Conservation (phyloP, 2,888 invertebrate species). For the Merodon equestris region DNA sequence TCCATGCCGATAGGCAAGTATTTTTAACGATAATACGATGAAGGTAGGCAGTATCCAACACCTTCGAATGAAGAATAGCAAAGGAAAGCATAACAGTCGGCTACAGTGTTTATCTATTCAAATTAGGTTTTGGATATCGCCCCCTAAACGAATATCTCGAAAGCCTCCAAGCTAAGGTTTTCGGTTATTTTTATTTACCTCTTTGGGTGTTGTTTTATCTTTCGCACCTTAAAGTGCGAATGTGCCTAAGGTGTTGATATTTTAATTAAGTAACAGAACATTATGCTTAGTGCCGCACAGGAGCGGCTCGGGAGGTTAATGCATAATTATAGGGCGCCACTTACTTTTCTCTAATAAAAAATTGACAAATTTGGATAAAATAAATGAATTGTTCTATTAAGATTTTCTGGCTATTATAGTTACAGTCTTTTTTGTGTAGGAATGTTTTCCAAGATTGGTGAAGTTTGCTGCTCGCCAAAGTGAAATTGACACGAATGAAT, state of each 20-base stretch:
- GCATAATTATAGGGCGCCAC: no score
- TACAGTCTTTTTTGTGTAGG: no score
- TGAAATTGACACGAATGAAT: no score
- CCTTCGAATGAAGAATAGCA: slow-evolving; percentile 15
- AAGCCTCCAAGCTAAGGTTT: no score
- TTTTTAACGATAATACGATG: slow-evolving; percentile 49
- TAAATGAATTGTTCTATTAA: no score
- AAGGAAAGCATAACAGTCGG: background rate
- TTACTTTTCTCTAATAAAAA: no score
- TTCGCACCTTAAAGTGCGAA: slow-evolving; percentile 30
- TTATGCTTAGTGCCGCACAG: slow-evolving; percentile 18
- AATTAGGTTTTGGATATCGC: slow-evolving; percentile 18
- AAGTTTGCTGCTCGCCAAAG: no score
- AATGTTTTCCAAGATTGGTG: no score
- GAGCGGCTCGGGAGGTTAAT: background rate
- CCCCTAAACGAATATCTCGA: background rate
- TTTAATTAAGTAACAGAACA: no score
- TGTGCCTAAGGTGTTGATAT: background rate
- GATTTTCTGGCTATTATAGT: no score
- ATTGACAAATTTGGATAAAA: no score
- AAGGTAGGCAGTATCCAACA: slow-evolving; percentile 19
- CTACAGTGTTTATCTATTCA: slow-evolving; percentile 38
- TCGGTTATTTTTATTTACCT: no score
- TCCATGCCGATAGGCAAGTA: slow-evolving; percentile 54
- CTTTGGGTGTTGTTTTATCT: slow-evolving; percentile 9